Percentiles rank a stretch among this genome's conserved stretches.
phyloP scores from a whole-genome alignment of 2,888 invertebrate genomes.

The Sarcophaga subvicina region DNA sequence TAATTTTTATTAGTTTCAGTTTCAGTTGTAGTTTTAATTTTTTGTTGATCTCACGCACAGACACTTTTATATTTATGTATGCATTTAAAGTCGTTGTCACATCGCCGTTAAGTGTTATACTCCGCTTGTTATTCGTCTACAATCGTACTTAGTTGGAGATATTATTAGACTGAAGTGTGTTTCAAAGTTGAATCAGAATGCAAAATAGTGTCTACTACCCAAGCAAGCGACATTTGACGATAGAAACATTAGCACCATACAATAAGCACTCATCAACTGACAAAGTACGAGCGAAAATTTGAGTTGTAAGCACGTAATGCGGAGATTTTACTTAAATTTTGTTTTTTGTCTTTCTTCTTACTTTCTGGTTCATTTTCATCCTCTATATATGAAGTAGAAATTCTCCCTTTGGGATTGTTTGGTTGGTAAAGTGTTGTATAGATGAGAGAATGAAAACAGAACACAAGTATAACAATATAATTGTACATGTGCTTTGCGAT shows the following conservation, averaged over 20 bases:
- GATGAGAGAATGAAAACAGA: constrained; percentile 8
- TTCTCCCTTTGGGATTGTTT: constrained; percentile 59
- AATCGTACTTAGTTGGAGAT: constrained; percentile 62
- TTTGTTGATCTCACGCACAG: constrained; percentile 66
- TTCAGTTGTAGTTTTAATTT: constrained; percentile 8
- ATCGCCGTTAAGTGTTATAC: constrained; percentile 47
- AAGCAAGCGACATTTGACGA: constrained; percentile 56
- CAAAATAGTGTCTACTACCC: constrained; percentile 57
- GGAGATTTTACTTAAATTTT: constrained; percentile 54
- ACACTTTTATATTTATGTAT: constrained; percentile 46
- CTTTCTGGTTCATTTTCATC: constrained; percentile 50
- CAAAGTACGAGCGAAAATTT: constrained; percentile 54
- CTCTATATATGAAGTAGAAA: constrained; percentile 52
- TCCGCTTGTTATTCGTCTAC: constrained; percentile 61
- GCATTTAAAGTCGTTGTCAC: constrained; percentile 52
- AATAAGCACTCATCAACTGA: constrained; percentile 63
- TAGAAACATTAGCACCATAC: constrained; percentile 65
- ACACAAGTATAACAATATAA: constrained; percentile 21
- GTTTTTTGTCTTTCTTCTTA: not conserved
- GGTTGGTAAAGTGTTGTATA: constrained; percentile 27
- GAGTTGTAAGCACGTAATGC: constrained; percentile 49
- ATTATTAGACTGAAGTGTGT: constrained; percentile 67
- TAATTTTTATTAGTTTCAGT: constrained; percentile 17
- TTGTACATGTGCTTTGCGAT: constrained; percentile 35
- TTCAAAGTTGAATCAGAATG: constrained; percentile 62